Evolutionary conservation across 1,140 invertebrate species (phyloP), one percentile per base, ranked within the genome.

Genomic region (Penaeus chinensis): DNA sequence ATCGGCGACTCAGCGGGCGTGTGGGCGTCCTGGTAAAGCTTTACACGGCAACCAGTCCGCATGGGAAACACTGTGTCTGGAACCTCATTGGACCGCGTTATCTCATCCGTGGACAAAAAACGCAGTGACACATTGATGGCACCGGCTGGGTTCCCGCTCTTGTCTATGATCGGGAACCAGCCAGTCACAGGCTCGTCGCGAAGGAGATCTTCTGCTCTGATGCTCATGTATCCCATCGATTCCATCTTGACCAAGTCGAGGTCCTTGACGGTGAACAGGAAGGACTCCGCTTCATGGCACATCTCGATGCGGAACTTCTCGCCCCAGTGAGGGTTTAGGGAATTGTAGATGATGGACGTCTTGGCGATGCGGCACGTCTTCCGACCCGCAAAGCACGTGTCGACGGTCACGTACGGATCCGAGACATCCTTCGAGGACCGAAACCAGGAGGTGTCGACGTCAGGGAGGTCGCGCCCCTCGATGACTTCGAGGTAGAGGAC

Each of bases 271-370:
- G 88, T 85, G 62, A 91, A 87, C 11, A 89, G 71, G n/a, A 91
- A 74, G 11, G 85, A 87, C 42, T 89, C 89, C 0, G 85, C 89
- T 71, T 91, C 88, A 74, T 91, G 90, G 63, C 90, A 91, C 84
- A 91, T 80, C 66, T 90, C 90, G 20, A 89, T 90, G 10, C 90
- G 85, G 84, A 90, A 91, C 54, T 89, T 90, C 47, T 91, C 90
- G 27, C 85, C 82, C 90, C 90, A 91, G 20, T 88, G 85, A 8
- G 90, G 90, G 74, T 89, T 90, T 22, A 91, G 83, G 47, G 89
- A 89, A 81, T 91, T 91, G 32, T 77, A 87, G 54, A 91, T 90
- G 71, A 90, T 90, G 71, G 89, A 89, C n/a, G 90, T 91, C 76
- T 91, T 91, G 79, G 89, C 85, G 83, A 87, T 89, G 24, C 87